Base-by-base conservation (phyloP, 2,888 invertebrate species). In the Orchesellides sinensis region DNA sequence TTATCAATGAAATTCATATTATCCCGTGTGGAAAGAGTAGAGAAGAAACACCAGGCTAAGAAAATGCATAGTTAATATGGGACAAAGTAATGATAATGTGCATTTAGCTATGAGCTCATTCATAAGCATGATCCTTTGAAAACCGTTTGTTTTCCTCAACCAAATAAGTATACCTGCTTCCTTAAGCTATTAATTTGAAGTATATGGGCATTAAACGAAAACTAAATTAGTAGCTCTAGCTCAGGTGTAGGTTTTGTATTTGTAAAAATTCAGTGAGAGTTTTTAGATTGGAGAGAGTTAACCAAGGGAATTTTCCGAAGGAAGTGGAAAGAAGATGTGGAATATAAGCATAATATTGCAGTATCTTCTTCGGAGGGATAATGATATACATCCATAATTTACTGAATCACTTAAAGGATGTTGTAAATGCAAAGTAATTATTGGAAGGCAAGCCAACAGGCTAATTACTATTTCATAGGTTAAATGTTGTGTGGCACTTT, bases 381-480 rank as follows among this genome's bases (percentile, higher is more conserved):
- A 21, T 65, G 47, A 27, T 10, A 29, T 40, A 35, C 54, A 59
- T 45, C 19, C 47, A 47, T 74, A 65, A 65, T 52, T 65, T 66
- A 56, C 49, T 54, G 45, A 75, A 35, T 75, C 56, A 66, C 66
- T 75, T 56, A 75, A 65, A 65, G 66, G 65, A 74, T 75, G 56
- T n/a, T n/a, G 54, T 54, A 54, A 69, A 54, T 54, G 66, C 32
- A 49, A 32, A 56, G 14, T 21, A 27, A 25, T 29, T 25, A 45
- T 35, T 73, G 73, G 56, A 52, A 73, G 32, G 35, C 25, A 27
- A 47, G 29, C 19, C 29, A n/a, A n/a, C 4, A 63, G 49, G 74
- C 63, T 74, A 74, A 74, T 74, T 74, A 65, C 74, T 63, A 25
- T 35, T 40, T 74, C 65, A 65, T 45, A 61, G n/a, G 54, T 69